Evolutionary conservation across 2,797 vertebrate genomes (phyloP), one percentile per base, ranked within the genome.

Genomic region (Onychomys leucogaster): DNA sequence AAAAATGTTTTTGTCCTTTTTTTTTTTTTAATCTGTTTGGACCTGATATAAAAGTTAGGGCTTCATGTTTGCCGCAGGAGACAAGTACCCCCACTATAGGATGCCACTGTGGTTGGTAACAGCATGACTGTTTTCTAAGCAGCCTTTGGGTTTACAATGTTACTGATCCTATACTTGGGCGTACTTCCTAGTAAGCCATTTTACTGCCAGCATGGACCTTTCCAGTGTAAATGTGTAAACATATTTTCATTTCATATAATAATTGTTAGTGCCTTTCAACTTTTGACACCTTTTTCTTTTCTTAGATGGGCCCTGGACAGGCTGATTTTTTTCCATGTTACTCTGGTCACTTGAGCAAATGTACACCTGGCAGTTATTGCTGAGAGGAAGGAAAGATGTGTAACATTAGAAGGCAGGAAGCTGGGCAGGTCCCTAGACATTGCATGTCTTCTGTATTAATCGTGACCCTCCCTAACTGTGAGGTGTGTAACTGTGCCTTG

Each of bases 201-300:
- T 91, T 94, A 86, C n/a, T 94, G 84, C 76, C 86, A 9, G 25
- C 29, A 5, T 71, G 17, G 10, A 49, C 0, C 0, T 49, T 25
- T 94, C 23, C 65, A 81, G 21, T 95, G 61, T 80, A 93, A 69
- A 46, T 91, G 7, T 96, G 23, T 95, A 84, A n/a, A 77, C 21
- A 25, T 25, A 43, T n/a, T 88, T 92, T 88, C 63, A 73, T 93
- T 90, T 93, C 2, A 23, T 78, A 10, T 65, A 84, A 77, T 65
- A 71, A 59, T 43, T 41, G 10, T 94, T 57, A 94, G 34, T 43
- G 23, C 87, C 43, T 87, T 92, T 94, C 61, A 89, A 34, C 34
- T 95, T 85, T 69, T 14, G 12, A 49, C n/a, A 55, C 23, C 16
- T 12, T 49, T 41, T 43, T 92, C 82, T 92, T 88, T 76, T 78